Conservation (phyloP, 2,888 invertebrate genomes). For the Athalia circularis region DNA sequence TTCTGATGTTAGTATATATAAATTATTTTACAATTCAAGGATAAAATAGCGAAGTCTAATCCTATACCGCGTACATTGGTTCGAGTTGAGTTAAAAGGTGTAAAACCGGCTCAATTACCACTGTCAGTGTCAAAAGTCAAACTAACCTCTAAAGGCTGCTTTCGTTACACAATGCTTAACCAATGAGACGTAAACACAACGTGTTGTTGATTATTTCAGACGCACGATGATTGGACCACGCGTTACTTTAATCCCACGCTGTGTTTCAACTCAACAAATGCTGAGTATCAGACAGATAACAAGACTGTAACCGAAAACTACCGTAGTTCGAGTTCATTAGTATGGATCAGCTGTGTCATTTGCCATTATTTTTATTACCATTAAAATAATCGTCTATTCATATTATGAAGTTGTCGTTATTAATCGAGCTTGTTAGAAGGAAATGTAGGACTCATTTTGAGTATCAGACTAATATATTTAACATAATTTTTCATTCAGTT, state of each 20-base stretch:
- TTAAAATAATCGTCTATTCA: too few relatives aligned
- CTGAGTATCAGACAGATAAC: neutral
- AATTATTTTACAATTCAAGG: too few relatives aligned
- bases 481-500: conserved; percentile 24
- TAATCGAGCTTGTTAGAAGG: neutral
- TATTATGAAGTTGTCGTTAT: neutral
- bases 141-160: too few relatives aligned
- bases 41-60: too few relatives aligned
- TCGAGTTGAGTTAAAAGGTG: too few relatives aligned
- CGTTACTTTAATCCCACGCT: neutral
- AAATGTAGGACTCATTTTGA: neutral
- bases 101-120: too few relatives aligned
- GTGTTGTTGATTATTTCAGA: neutral
- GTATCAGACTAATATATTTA: conserved; percentile 16
- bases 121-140: too few relatives aligned
- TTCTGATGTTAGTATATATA: too few relatives aligned
- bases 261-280: neutral
- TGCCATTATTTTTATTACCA: too few relatives aligned
- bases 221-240: conserved; percentile 8
- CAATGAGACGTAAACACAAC: conserved; percentile 6
- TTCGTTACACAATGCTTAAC: neutral
- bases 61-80: too few relatives aligned
- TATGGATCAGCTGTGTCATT: too few relatives aligned
- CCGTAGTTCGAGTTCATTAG: too few relatives aligned
- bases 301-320: neutral